phyloP scores from a whole-genome alignment of 2,888 invertebrate genomes.

The Willowsia nigromaculata region DNA sequence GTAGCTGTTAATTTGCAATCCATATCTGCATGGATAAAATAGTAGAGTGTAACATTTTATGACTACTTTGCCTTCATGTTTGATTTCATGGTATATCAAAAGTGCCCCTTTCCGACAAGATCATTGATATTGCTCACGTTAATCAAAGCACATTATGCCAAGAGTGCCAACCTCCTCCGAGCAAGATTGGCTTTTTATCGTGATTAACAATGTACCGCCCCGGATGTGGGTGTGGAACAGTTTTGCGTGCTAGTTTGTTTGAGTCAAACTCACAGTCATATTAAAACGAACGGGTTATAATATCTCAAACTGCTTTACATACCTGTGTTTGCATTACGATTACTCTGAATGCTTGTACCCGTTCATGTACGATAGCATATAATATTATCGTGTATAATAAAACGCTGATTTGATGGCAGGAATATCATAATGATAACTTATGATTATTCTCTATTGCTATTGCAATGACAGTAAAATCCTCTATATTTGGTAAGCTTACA shows the following conservation, averaged over 20 bases:
- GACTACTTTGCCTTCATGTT: not conserved
- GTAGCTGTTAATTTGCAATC: not conserved
- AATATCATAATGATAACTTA: slow-evolving; percentile 50
- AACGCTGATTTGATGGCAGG: slow-evolving; percentile 63
- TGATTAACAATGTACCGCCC: slow-evolving; percentile 73
- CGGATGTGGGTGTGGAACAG: slow-evolving; percentile 77
- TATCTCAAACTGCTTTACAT: not conserved
- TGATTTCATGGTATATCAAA: not conserved
- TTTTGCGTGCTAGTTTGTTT: slow-evolving; percentile 58
- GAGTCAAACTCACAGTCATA: not conserved
- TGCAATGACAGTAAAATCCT: slow-evolving; percentile 56
- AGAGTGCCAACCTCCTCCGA: slow-evolving; percentile 61
- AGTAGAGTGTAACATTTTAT: not conserved
- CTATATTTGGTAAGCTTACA: slow-evolving; percentile 56
- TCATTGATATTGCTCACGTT: slow-evolving; percentile 54
- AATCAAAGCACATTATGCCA: slow-evolving; percentile 67
- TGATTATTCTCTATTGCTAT: slow-evolving; percentile 47
- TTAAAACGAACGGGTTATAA: slow-evolving; percentile 6
- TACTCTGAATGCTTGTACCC: not conserved
- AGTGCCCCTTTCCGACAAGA: not conserved
- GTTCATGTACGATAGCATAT: not conserved
- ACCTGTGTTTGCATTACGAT: not conserved
- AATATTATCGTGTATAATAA: slow-evolving; percentile 50
- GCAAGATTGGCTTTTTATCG: slow-evolving; percentile 72
- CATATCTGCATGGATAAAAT: not conserved